Evolutionary conservation across 2,888 invertebrate genomes (phyloP), one percentile per base, ranked within the genome.

Genomic region (Empis stercorea): DNA sequence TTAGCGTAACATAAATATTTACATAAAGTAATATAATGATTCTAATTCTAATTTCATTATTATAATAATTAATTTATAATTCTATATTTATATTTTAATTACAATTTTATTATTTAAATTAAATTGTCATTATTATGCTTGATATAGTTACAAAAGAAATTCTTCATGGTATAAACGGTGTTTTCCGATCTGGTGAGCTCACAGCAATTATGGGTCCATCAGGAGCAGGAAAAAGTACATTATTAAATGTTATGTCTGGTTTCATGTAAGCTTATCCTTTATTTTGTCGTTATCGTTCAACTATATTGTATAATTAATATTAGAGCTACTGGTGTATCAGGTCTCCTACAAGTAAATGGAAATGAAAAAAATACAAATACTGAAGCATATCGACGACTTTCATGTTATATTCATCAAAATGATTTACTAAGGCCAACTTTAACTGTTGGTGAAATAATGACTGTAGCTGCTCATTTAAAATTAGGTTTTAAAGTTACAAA

Each of bases 191-290:
- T 4, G 79, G 80, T 1, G 73, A 78, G 58, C 61, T 80, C 51
- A 73, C 78, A 10, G 79, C 78, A 49, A 79, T 80, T 51, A 75
- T 80, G 74, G 80, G 80, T 11, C 79, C 79, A 10, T 79, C 79
- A 4, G 83, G 83, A 3, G 80, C 83, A 1, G 84, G 87, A 40
- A 87, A 93, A 63, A 88, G 88, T 45, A 89, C 92, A 0, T 73
- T 93, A 4, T 79, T 92, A 65, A 93, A 92, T 64, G 87, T 92
- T 49, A 74, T 92, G 45, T 89, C 91, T 20, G 93, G 91, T 44
- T 92, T 84, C 68, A 81, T 83, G 92, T 91, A 71, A 79, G 84
- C 77, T 14, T 16, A n/a, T 3, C 32, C 7, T 32, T 32, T 32
- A 20, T n/a, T n/a, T n/a, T n/a, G n/a, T n/a, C n/a, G n/a, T n/a